A percentile compares a stretch with the other conserved stretches of the same genome.
Evolutionary conservation across 2,888 invertebrate species (phyloP).

Genomic region (Drosophila stalkeri): DNA sequence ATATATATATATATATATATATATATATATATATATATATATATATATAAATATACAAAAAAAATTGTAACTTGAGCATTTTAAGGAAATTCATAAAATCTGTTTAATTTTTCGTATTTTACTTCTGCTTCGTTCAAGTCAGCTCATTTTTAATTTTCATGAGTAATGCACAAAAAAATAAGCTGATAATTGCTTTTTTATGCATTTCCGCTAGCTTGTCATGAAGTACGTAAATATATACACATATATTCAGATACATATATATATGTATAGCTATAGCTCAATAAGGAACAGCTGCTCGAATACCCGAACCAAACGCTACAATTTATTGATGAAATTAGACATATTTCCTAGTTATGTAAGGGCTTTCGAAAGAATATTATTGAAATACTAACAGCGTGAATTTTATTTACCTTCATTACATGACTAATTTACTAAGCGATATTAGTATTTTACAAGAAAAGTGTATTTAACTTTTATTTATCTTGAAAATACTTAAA

Average conservation of each 20-base stretch:
- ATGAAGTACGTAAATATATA: not conserved
- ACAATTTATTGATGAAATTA: not conserved
- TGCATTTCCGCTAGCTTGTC: conserved; percentile 45
- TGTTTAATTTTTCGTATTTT: conserved; percentile 6
- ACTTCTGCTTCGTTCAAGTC: conserved; percentile 25
- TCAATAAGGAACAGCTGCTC: conserved; percentile 1
- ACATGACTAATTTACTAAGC: not conserved
- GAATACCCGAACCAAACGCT: not conserved
- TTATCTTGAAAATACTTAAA: not conserved
- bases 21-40: not conserved
- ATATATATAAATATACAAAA: not conserved
- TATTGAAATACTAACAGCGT: not conserved
- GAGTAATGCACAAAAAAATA: conserved; percentile 35
- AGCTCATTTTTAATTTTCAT: conserved; percentile 32
- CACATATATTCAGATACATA: not conserved
- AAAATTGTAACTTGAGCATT: conserved; percentile 20
- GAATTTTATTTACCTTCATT: not conserved
- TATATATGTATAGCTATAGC: not conserved
- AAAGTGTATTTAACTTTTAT: not conserved
- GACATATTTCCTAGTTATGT: not conserved
- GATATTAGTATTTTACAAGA: not conserved
- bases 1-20: not conserved
- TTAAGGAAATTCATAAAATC: conserved; percentile 16
- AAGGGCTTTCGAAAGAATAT: not conserved
- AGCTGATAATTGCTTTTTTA: conserved; percentile 46